phyloP scores from a whole-genome alignment of 2,888 invertebrate genomes.

The Philonicus albiceps region DNA sequence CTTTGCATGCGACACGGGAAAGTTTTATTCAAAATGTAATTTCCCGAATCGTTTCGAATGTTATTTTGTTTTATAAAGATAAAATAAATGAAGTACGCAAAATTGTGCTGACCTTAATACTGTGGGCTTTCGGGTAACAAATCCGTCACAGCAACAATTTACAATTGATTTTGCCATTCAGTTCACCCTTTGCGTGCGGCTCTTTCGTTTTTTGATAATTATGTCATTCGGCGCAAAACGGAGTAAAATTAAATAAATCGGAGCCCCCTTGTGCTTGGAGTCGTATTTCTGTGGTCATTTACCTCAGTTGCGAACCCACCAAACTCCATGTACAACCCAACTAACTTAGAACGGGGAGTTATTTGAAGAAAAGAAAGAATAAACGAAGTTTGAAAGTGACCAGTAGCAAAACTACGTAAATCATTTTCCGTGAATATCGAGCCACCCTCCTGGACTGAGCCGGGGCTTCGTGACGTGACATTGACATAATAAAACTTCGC shows the following conservation, averaged over 20 bases:
- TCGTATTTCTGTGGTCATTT: conserved; percentile 19
- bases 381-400: not conserved
- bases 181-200: not conserved
- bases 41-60: not conserved
- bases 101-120: not conserved
- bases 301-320: not conserved
- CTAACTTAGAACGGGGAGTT: not conserved
- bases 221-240: conserved; percentile 3
- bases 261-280: not conserved
- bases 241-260: not conserved
- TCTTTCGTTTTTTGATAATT: conserved; percentile 13
- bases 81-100: not conserved
- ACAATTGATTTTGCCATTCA: not conserved
- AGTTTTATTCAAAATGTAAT: not conserved
- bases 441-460: not conserved
- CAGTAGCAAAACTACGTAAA: not conserved
- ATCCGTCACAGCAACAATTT: not conserved
- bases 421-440: not conserved
- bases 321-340: not conserved
- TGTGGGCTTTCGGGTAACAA: not conserved
- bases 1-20: not conserved
- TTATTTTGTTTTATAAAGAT: not conserved
- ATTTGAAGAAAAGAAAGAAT: not conserved
- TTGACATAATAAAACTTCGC: conserved; percentile 29
- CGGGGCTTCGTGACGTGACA: conserved; percentile 24